Conservation (phyloP, 2,888 invertebrate species). For the Drosophila crucigera region DNA sequence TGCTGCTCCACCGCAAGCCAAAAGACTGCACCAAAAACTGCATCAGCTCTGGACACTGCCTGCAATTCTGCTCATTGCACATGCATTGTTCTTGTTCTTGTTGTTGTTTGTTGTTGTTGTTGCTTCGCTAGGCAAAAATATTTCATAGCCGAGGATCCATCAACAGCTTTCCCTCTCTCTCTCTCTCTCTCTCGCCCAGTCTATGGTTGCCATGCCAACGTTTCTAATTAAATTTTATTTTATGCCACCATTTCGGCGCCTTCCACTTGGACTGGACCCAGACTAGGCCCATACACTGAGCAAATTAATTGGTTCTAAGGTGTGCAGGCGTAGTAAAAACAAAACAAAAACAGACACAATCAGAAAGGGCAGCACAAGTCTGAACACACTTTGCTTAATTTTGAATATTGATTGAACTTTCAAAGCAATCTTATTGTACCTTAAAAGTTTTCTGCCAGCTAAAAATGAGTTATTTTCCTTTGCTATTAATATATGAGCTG, state of each 20-base stretch:
- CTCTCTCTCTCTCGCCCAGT: not conserved
- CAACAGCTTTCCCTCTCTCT: conserved; percentile 17
- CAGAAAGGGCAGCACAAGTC: no score
- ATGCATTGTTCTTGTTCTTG: conserved; percentile 51
- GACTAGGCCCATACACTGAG: conserved; percentile 7
- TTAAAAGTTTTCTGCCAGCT: no score
- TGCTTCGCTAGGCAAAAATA: conserved; percentile 57
- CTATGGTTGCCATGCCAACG: conserved; percentile 57
- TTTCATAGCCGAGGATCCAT: conserved; percentile 70
- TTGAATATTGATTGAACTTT: not conserved
- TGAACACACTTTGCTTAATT: not conserved
- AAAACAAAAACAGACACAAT: no score
- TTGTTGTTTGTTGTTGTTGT: conserved; percentile 19
- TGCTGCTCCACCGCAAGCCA: conserved; percentile 12
- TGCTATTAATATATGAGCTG: not conserved
- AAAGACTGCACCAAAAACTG: conserved; percentile 30
- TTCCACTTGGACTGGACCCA: conserved; percentile 38
- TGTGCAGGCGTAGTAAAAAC: not conserved
- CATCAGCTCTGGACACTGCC: conserved; percentile 36
- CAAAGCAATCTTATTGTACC: no score
- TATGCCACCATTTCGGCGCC: conserved; percentile 80
- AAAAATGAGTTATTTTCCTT: no score
- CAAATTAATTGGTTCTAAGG: not conserved
- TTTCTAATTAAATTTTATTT: conserved; percentile 82
- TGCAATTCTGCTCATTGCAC: conserved; percentile 63